Base-by-base conservation (phyloP, 2,797 vertebrate genomes). In the Pelobates cultripes region DNA sequence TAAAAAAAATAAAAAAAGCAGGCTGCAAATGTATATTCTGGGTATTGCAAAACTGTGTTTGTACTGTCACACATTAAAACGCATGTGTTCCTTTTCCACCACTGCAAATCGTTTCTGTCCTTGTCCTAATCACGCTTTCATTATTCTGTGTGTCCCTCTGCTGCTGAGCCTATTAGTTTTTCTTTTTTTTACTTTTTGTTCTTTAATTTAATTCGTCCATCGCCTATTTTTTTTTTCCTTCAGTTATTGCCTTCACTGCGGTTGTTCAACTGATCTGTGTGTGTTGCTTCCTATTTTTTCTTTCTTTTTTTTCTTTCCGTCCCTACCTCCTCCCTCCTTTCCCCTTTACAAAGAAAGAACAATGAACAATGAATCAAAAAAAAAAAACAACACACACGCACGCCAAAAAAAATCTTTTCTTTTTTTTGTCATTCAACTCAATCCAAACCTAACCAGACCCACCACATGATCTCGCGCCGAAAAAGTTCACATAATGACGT, bases 361-460 rank as follows among this genome's bases (percentile, higher is more conserved):
- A 83, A 74, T 71, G 69, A 83, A 83, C 66, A n/a, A 83, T 28
- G 28, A 78, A 78, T 64, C 76, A 73, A 83, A 70, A 73, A 3
- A 64, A 64, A 64, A 64, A 71, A 43, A 60, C n/a, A 73, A 80
- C 74, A 66, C 45, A 43, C 53, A 13, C 77, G 13, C 53, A 75
- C 74, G 94, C 61, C 77, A 88, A 78, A 94, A 89, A 93, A 83
- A 88, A 89, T 91, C 90, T 93, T 92, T 93, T 89, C 93, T 94
- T 94, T 94, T 92, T 94, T 94, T 94, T 94, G 92, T 94, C 93
- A 94, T 94, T 94, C 92, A 92, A 94, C 92, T 93, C 93, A 94
- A 94, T 92, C 92, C 92, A 92, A 94, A 94, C 93, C 92, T 90
- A 93, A 93, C 91, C 94, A 94, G 93, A 93, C 91, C 92, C 93